Evolutionary conservation across 2,888 invertebrate genomes (phyloP).

Genomic region (Thecocarcelia acutangulata): DNA sequence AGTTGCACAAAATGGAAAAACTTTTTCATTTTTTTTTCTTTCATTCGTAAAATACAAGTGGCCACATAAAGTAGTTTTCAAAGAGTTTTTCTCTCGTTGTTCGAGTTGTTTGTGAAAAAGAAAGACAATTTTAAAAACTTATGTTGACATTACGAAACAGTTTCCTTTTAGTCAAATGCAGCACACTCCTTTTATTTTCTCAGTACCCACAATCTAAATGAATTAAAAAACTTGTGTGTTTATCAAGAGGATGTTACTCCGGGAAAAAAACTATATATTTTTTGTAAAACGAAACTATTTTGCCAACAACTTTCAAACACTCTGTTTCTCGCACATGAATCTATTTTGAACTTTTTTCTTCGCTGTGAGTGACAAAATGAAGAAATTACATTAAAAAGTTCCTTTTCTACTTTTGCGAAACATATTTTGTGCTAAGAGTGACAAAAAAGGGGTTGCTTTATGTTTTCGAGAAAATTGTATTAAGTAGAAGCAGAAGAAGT

Average conservation of each 20-base stretch:
- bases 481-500: background rate
- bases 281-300: conserved; percentile 45
- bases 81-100: conserved; percentile 28
- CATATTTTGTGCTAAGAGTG: conserved; percentile 9
- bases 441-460: conserved; percentile 14
- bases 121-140: conserved; percentile 63
- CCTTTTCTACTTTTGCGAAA: conserved; percentile 3
- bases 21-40: conserved; percentile 38
- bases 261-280: background rate
- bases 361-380: conserved; percentile 50
- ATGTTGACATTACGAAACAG: conserved; percentile 60
- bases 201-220: conserved; percentile 65
- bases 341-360: conserved; percentile 24
- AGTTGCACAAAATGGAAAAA: conserved; percentile 30
- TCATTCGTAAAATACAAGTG: conserved; percentile 44
- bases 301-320: conserved; percentile 41
- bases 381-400: conserved; percentile 58
- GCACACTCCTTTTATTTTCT: conserved; percentile 19
- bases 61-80: conserved; percentile 66
- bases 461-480: conserved; percentile 2
- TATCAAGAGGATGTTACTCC: conserved; percentile 34
- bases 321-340: conserved; percentile 29
- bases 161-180: conserved; percentile 35
- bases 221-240: conserved; percentile 66
- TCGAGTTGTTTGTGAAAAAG: conserved; percentile 28